These are phyloP conservation scores for Pollenia amentaria DNA, from an alignment of 2,888 invertebrate genomes.

Conservation along the genomic window DNA sequence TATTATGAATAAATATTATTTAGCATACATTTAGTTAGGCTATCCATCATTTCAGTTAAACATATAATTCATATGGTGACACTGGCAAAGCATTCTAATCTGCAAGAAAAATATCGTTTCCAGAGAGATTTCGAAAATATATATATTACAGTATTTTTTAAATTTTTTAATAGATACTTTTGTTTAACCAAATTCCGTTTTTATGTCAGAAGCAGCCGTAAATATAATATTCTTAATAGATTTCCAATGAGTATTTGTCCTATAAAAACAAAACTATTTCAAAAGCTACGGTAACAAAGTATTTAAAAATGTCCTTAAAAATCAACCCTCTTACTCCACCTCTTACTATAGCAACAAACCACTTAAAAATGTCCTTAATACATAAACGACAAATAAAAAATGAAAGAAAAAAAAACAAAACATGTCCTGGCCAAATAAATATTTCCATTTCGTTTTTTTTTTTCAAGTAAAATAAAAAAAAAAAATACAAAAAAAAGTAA, in stretches of 20 bases:
- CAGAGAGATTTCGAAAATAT: no score
- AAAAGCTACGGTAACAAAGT: slow-evolving; percentile 1
- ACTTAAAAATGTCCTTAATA: neutral
- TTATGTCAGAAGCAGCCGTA: neutral
- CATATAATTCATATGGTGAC: no score
- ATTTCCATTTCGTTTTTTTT: slow-evolving; percentile 3
- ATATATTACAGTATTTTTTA: neutral
- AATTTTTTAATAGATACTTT: neutral
- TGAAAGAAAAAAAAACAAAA: neutral
- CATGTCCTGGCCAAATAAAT: slow-evolving; percentile 9
- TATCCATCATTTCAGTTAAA: no score
- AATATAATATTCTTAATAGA: neutral
- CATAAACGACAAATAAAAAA: no score
- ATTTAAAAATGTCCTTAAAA: neutral
- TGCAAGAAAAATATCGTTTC: no score
- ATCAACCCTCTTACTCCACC: neutral
- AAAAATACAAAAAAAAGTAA: neutral
- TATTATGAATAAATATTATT: no score
- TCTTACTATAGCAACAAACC: neutral
- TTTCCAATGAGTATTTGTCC: slow-evolving; percentile 25
- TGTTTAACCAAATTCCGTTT: neutral
- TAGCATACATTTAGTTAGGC: no score
- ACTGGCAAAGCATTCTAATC: no score
- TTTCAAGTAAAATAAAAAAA: slow-evolving; percentile 1
- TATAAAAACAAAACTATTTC: slow-evolving; percentile 8